Evolutionary conservation across 1,140 invertebrate genomes (phyloP).

Genomic region (Homalodisca vitripennis): DNA sequence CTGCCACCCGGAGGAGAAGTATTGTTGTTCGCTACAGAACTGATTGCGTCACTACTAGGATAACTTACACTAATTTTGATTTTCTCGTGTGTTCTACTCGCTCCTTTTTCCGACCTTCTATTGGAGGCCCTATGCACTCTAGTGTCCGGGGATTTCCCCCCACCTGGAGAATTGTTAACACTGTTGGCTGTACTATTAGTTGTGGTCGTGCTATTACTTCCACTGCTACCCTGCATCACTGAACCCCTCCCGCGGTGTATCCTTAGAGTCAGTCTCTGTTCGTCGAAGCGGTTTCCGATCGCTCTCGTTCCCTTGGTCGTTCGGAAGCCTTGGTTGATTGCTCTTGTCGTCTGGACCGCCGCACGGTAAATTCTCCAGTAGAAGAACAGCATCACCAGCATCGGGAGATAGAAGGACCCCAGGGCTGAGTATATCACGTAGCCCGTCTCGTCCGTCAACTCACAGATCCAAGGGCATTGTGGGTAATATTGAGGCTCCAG

Average conservation of each 20-base stretch:
- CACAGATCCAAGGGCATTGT: conserved; percentile 81
- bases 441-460: conserved; percentile 85
- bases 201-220: conserved; percentile 45
- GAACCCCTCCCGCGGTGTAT: conserved; percentile 82
- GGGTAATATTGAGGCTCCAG: neutral
- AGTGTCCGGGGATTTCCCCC: conserved; percentile 30
- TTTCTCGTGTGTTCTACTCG: conserved; percentile 60
- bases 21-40: conserved; percentile 49
- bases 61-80: conserved; percentile 82
- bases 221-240: conserved; percentile 57
- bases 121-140: conserved; percentile 52
- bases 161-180: conserved; percentile 39
- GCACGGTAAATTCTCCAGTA: conserved; percentile 95
- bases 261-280: conserved; percentile 84
- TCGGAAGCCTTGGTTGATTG: conserved; percentile 89
- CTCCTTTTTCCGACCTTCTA: conserved; percentile 26
- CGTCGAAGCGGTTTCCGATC: conserved; percentile 70
- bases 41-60: conserved; percentile 73
- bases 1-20: conserved; percentile 29
- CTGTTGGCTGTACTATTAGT: conserved; percentile 39
- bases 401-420: conserved; percentile 95
- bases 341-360: conserved; percentile 83
- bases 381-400: conserved; percentile 95
- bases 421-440: conserved; percentile 86
- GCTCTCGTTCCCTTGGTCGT: conserved; percentile 75